Percentiles rank a stretch among this genome's conserved stretches.
Conservation (phyloP, 2,888 invertebrate species). For the Melinaea menophilus region DNA sequence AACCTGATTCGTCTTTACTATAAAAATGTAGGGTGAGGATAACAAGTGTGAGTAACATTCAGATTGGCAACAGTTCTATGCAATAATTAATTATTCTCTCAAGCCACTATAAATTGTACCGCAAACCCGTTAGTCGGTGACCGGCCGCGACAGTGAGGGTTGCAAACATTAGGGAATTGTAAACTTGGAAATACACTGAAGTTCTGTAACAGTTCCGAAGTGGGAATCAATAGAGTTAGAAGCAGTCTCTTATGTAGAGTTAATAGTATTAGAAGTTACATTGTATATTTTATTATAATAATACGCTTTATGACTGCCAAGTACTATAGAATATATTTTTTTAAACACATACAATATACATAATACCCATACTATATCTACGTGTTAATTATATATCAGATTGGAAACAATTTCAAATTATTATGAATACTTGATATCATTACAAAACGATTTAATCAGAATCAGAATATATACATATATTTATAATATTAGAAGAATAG, state of each 20-base stretch:
- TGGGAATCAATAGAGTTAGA: constrained; percentile 47
- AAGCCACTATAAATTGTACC: constrained; percentile 12
- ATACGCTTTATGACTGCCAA: too few relatives aligned
- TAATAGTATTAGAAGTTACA: background rate
- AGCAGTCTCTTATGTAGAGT: constrained; percentile 34
- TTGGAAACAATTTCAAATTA: too few relatives aligned
- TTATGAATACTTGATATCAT: too few relatives aligned
- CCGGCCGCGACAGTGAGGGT: constrained; percentile 32
- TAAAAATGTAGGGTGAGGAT: too few relatives aligned
- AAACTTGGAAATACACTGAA: constrained; percentile 36
- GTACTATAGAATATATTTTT: too few relatives aligned
- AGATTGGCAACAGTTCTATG: too few relatives aligned
- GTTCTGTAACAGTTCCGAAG: constrained; percentile 34
- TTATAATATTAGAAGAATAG: background rate
- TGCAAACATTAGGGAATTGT: constrained; percentile 34
- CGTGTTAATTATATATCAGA: too few relatives aligned
- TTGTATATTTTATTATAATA: background rate
- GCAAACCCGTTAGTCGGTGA: constrained; percentile 23
- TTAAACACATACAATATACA: too few relatives aligned
- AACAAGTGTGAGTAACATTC: too few relatives aligned
- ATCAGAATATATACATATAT: background rate
- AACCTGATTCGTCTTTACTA: too few relatives aligned
- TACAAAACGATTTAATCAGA: too few relatives aligned
- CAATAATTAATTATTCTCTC: constrained; percentile 3
- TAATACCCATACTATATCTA: too few relatives aligned